Evolutionary conservation across 2,113 vertebrate species (phyloP).

Genomic region (Cheirogaleus medius): DNA sequence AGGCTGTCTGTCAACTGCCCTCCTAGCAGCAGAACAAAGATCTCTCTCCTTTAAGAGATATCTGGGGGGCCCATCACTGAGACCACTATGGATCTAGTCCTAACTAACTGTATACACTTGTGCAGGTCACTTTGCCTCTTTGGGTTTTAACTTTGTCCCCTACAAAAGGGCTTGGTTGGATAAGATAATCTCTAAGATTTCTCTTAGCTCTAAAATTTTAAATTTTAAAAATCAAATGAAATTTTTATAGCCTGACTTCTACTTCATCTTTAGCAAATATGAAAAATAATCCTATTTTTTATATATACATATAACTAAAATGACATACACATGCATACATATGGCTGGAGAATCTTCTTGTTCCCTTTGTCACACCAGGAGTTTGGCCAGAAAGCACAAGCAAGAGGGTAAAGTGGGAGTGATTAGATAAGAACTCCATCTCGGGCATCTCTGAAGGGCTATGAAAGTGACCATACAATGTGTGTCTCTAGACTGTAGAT

Average conservation of each 20-base stretch:
- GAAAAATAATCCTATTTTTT: background rate
- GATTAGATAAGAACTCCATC: background rate
- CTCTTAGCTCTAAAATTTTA: background rate
- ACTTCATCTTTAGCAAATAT: background rate
- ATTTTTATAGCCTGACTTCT: constrained; percentile 12
- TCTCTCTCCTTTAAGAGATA: background rate
- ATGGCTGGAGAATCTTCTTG: background rate
- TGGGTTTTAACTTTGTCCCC: background rate
- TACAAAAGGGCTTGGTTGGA: background rate
- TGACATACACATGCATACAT: background rate
- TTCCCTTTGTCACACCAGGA: background rate
- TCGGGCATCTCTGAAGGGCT: background rate
- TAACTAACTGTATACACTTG: background rate
- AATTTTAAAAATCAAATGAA: background rate
- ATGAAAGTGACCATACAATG: background rate
- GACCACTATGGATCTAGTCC: background rate
- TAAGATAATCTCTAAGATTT: background rate
- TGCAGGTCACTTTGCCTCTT: background rate
- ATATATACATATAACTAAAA: background rate
- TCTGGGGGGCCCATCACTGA: background rate
- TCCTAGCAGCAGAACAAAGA: background rate
- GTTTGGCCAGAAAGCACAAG: background rate
- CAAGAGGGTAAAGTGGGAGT: background rate
- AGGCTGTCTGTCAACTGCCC: background rate
- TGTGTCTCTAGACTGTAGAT: background rate